Base-by-base conservation (phyloP, 2,113 vertebrate species). In the Donacobius atricapilla region DNA sequence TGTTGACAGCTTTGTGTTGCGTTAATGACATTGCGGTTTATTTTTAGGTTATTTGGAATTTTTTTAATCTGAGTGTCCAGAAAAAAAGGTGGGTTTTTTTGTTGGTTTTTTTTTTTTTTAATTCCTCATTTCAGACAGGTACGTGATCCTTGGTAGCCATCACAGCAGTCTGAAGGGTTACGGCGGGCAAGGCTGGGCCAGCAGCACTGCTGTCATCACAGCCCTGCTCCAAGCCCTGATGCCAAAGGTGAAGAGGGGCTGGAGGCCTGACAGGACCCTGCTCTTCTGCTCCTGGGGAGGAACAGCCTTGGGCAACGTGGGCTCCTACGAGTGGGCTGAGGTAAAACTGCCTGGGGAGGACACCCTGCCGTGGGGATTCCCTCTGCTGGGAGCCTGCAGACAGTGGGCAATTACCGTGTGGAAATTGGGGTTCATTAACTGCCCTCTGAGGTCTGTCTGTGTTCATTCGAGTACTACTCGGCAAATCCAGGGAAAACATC, bases 241-340 rank as follows among this genome's bases (percentile, higher is more conserved):
- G 86, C 42, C 98, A 82, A 97, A 98, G 84, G 98, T 98, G 79
- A 98, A 97, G 78, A 98, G 44, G 83, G 98, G 98, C 64, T 99
- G 99, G 99, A 98, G 98, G 76, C 99, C 99, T 3, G 98, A 99
- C 72, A 97, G 99, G 11, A 99, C 98, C 69, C 97, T 99, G 47
- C 87, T 99, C 93, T 99, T 99, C 95, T 99, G 98, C 93, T 99
- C 99, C 0, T 99, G 99, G 99, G 99, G 98, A 93, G 99, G 98
- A 83, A 98, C 98, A 4, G 93, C 97, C 5, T 96, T 98, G 69
- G 99, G 99, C 28, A 99, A 98, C 86, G 97, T 99, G 24, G 99
- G 99, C 80, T 99, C 99, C 68, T 99, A 98, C 50, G 99, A 99
- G 96, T 99, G 99, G 99, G 99, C 98, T 78, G 99, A 99, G 99